Evolutionary conservation across 2,888 invertebrate genomes (phyloP).

Genomic region (Pycnomerus fuliginosus): DNA sequence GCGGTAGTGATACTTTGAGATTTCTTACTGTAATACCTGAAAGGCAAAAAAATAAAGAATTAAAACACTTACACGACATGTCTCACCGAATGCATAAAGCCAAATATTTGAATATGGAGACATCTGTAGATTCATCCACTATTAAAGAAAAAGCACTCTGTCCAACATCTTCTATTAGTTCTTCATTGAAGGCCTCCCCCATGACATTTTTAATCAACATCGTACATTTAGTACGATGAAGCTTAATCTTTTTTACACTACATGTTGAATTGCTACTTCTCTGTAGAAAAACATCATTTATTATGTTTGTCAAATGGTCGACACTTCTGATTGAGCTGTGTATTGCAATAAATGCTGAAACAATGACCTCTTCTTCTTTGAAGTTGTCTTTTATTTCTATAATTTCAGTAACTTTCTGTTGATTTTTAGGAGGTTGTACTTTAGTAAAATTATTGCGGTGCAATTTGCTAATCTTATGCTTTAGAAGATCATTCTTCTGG

Average conservation of each 20-base stretch:
- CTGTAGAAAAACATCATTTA: too few relatives aligned
- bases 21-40: neutral
- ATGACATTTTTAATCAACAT: slow-evolving; percentile 1
- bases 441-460: neutral
- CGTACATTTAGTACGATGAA: neutral
- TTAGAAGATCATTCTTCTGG: neutral
- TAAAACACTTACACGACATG: too few relatives aligned
- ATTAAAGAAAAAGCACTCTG: neutral
- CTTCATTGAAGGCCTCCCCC: neutral
- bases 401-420: neutral
- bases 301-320: neutral
- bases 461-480: neutral
- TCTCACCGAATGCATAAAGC: neutral
- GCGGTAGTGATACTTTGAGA: neutral
- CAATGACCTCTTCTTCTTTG: neutral
- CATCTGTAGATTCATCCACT: slow-evolving; percentile 2
- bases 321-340: neutral
- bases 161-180: neutral
- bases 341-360: neutral
- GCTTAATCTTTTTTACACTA: neutral
- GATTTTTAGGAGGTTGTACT: neutral
- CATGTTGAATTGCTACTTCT: too few relatives aligned
- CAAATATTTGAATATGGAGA: neutral
- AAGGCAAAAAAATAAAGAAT: neutral
- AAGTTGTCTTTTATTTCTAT: neutral